Evolutionary conservation across 2,888 invertebrate genomes (phyloP).

Genomic region (Cryptus viduatorius): DNA sequence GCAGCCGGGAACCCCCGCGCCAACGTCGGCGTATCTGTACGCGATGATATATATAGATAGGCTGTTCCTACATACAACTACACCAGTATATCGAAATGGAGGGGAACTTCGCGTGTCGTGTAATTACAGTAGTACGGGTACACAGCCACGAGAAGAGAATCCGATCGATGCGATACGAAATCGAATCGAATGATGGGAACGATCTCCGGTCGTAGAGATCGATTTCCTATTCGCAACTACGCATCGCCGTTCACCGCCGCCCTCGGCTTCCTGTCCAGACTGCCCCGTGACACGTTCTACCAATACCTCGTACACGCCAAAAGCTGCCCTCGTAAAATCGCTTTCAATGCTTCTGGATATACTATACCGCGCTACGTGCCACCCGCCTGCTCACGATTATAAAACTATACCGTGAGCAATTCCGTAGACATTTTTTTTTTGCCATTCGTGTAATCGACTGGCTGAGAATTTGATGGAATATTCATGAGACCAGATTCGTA

Average conservation of each 20-base stretch:
- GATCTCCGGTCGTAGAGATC: conserved; percentile 76
- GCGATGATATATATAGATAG: not conserved
- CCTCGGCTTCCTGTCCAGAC: conserved; percentile 70
- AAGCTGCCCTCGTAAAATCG: conserved; percentile 71
- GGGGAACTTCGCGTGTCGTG: conserved; percentile 66
- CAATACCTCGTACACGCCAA: conserved; percentile 60
- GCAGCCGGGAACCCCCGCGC: conserved; percentile 52
- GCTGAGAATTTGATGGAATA: not conserved
- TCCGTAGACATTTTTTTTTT: conserved; percentile 2
- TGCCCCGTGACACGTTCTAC: conserved; percentile 68
- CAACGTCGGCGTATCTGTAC: conserved; percentile 26
- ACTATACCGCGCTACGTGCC: not conserved
- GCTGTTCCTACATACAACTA: conserved; percentile 19
- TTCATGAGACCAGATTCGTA: conserved; percentile 3
- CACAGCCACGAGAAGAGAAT: conserved; percentile 26
- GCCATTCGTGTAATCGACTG: conserved; percentile 6
- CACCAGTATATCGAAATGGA: conserved; percentile 16
- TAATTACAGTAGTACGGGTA: conserved; percentile 62
- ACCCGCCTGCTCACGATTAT: conserved; percentile 35
- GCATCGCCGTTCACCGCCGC: conserved; percentile 69
- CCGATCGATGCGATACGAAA: conserved; percentile 69
- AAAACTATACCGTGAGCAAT: conserved; percentile 14
- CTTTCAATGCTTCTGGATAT: conserved; percentile 56
- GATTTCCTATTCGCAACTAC: conserved; percentile 76
- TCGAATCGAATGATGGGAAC: conserved; percentile 75